These are phyloP conservation scores for Darevskia mixta DNA, from an alignment of 2,797 vertebrate genomes.

Conservation along the genomic window DNA sequence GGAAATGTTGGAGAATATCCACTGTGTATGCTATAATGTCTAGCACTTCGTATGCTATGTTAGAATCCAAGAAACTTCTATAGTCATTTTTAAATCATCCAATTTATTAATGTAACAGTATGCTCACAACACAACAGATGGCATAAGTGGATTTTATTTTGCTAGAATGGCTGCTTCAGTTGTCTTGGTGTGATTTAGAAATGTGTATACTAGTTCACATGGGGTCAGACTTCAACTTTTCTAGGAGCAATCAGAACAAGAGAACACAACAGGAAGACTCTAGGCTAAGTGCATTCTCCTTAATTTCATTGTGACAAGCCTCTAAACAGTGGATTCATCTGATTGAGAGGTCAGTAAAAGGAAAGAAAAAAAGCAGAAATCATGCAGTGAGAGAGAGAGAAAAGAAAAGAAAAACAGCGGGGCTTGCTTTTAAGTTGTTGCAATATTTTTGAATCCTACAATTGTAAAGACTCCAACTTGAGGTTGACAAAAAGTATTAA, in stretches of 20 bases:
- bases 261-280: neutral
- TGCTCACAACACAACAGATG: neutral
- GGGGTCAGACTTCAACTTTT: neutral
- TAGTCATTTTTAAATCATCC: constrained; percentile 14
- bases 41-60: neutral
- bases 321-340: constrained; percentile 34
- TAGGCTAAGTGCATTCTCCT: constrained; percentile 15
- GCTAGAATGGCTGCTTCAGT: neutral
- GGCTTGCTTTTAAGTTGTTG: constrained; percentile 3
- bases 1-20: neutral
- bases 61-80: neutral
- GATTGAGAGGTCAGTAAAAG: constrained; percentile 23
- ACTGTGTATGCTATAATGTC: neutral
- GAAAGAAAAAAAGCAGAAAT: neutral
- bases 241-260: constrained; percentile 29
- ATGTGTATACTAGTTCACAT: neutral
- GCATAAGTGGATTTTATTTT: neutral
- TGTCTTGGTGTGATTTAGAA: neutral
- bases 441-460: constrained; percentile 16
- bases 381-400: neutral
- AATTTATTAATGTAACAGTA: constrained; percentile 4
- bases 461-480: constrained; percentile 8
- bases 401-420: constrained; percentile 2
- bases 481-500: neutral
- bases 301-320: neutral